phyloP scores from a whole-genome alignment of 2,888 invertebrate species.

The Colostygia pectinataria region DNA sequence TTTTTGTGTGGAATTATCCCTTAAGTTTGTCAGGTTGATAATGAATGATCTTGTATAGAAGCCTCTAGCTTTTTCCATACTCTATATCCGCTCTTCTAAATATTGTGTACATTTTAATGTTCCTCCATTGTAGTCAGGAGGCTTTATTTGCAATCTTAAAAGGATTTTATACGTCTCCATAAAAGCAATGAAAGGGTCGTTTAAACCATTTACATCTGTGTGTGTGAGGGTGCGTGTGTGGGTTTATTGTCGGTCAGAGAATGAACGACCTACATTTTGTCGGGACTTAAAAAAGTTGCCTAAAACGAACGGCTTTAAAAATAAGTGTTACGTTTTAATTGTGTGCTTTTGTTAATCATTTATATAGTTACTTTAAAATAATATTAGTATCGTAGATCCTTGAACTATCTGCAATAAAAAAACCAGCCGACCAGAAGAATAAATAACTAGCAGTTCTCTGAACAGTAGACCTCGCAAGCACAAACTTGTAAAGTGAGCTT shows the following conservation, averaged over 20 bases:
- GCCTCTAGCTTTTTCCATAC: background rate
- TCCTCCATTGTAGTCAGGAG: background rate
- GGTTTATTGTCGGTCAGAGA: conserved; percentile 1
- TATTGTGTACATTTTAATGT: conserved; percentile 11
- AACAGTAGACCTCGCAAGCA: too few species aligned
- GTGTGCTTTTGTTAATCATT: too few species aligned
- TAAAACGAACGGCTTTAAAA: background rate
- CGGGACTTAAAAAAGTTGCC: background rate
- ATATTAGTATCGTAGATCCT: too few species aligned
- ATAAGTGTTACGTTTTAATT: too few species aligned
- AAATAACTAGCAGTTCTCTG: too few species aligned
- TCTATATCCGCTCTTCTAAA: background rate
- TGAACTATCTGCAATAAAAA: too few species aligned
- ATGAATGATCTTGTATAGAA: too few species aligned
- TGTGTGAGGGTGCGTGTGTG: background rate
- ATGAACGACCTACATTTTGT: background rate
- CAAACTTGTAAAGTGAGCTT: too few species aligned
- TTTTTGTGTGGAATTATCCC: too few species aligned
- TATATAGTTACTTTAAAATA: too few species aligned
- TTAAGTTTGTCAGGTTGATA: too few species aligned
- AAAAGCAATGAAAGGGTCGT: conserved; percentile 9
- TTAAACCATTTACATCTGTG: background rate
- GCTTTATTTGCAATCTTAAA: conserved; percentile 13
- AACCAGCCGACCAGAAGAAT: too few species aligned
- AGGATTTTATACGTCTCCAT: conserved; percentile 7